Evolutionary conservation across 92 coral and sea anemone species (phyloP).

Genomic region (Heteractis magnifica): DNA sequence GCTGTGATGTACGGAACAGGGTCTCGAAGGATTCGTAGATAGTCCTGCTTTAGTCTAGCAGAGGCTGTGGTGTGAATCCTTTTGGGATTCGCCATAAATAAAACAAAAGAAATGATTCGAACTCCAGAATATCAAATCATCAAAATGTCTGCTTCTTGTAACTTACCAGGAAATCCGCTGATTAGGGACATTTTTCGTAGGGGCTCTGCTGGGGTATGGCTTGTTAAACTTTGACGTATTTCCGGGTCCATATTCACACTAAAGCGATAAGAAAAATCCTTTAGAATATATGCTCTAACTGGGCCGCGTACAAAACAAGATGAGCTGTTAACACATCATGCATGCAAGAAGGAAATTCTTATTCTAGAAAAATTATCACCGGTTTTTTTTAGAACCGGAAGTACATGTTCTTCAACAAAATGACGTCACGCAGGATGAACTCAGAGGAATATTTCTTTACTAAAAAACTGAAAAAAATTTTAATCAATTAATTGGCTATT

Average conservation of each 20-base stretch:
- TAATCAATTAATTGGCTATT: too few species aligned
- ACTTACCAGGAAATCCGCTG: constrained; percentile 17
- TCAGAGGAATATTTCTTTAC: too few species aligned
- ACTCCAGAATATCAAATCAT: background rate
- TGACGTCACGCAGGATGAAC: too few species aligned
- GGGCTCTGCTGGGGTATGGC: background rate
- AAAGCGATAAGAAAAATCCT: background rate
- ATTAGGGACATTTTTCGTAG: background rate
- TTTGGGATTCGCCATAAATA: constrained; percentile 80
- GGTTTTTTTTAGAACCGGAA: too few species aligned
- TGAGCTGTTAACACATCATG: too few species aligned
- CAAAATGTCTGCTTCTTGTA: background rate
- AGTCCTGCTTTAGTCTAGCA: constrained; percentile 92
- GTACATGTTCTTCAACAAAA: too few species aligned
- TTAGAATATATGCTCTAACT: too few species aligned
- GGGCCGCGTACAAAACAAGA: too few species aligned
- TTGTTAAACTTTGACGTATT: background rate
- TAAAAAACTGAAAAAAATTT: too few species aligned
- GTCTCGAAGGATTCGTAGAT: constrained; percentile 83
- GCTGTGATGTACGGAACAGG: constrained; percentile 98
- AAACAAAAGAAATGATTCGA: constrained; percentile 3
- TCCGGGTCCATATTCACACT: background rate
- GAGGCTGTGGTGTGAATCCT: constrained; percentile 94
- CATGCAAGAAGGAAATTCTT: too few species aligned
- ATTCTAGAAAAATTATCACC: too few species aligned